phyloP scores from a whole-genome alignment of 2,113 vertebrate species.

The Sardina pilchardus region DNA sequence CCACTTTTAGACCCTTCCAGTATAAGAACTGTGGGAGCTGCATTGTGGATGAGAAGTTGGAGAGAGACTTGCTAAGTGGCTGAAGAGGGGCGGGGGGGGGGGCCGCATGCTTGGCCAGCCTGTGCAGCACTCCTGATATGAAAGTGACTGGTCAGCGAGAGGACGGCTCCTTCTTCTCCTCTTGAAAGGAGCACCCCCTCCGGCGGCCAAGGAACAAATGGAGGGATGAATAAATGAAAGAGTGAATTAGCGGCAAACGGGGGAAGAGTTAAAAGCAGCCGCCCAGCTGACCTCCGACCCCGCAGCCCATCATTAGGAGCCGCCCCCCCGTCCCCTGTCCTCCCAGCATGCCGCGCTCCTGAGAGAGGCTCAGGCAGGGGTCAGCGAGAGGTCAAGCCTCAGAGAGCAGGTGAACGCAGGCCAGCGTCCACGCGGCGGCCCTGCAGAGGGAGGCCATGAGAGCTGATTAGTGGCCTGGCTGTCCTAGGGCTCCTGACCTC shows the following conservation, averaged over 20 bases:
- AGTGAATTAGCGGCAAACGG: constrained; percentile 28
- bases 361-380: not conserved
- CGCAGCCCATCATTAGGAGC: constrained; percentile 64
- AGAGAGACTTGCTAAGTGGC: not conserved
- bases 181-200: not conserved
- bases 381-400: not conserved
- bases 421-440: not conserved
- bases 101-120: not conserved
- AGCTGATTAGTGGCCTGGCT: not conserved
- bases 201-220: constrained; percentile 3
- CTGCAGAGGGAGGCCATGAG: not conserved
- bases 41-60: not conserved
- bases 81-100: constrained; percentile 20
- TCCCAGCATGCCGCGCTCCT: not conserved
- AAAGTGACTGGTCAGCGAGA: not conserved
- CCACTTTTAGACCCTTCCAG: not conserved
- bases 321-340: constrained; percentile 12
- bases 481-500: not conserved
- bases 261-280: constrained; percentile 62
- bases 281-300: constrained; percentile 70
- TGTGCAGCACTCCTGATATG: not conserved
- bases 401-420: not conserved
- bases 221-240: constrained; percentile 28
- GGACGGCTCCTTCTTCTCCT: not conserved
- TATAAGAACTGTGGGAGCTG: not conserved